These are phyloP conservation scores for Blastobasis lacticolella DNA, from an alignment of 2,888 invertebrate genomes.

Conservation along the genomic window DNA sequence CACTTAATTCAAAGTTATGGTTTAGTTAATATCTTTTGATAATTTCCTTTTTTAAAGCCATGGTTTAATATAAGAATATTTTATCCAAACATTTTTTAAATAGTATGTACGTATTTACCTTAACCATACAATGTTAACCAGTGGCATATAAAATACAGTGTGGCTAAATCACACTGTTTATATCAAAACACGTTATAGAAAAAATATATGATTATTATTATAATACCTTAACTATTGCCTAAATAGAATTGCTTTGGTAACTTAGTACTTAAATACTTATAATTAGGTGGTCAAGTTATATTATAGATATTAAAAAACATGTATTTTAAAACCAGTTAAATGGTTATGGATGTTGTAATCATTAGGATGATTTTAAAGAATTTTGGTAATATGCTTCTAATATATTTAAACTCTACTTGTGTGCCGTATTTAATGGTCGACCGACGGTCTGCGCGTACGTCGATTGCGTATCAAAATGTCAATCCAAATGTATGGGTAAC, in stretches of 20 bases:
- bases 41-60: conserved; percentile 61
- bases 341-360: no score
- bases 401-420: no score
- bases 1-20: no score
- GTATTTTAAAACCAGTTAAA: no score
- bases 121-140: conserved; percentile 14
- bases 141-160: conserved; percentile 34
- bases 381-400: no score
- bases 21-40: conserved; percentile 22
- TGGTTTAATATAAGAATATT: conserved; percentile 4
- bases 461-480: no score
- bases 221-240: conserved; percentile 23
- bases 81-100: conserved; percentile 9
- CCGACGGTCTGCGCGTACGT: no score
- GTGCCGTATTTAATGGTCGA: no score
- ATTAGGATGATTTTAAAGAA: no score
- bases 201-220: conserved; percentile 44
- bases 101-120: conserved; percentile 32
- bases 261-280: conserved; percentile 45
- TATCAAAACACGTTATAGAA: conserved; percentile 40
- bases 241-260: conserved; percentile 68
- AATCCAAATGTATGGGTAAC: no score
- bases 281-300: no score
- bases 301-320: no score
- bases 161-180: conserved; percentile 20